Percentiles rank a stretch among this genome's conserved stretches.
phyloP scores from a whole-genome alignment of 2,113 vertebrate species.

The Brachirus orientalis region DNA sequence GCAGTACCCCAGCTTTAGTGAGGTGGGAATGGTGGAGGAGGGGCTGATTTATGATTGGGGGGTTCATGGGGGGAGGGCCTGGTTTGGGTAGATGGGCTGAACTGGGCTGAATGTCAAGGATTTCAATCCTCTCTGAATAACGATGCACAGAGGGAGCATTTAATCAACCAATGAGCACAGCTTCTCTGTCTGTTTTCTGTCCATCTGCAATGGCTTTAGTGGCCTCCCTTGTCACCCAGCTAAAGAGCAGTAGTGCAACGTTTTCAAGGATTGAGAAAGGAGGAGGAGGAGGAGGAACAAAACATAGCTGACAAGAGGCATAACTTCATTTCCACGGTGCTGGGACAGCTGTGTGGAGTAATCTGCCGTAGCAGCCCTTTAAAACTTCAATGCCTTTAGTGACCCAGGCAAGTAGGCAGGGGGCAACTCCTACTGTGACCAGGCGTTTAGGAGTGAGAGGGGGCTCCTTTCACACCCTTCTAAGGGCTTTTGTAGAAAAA shows the following conservation, averaged over 20 bases:
- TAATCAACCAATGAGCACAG: constrained; percentile 54
- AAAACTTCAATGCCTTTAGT: constrained; percentile 91
- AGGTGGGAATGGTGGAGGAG: constrained; percentile 68
- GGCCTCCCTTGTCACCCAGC: constrained; percentile 22
- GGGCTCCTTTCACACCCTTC: constrained; percentile 55
- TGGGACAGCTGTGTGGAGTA: constrained; percentile 97
- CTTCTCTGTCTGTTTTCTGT: no score
- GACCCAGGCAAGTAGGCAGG: constrained; percentile 59
- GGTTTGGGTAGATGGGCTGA: constrained; percentile 22
- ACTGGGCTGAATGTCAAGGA: constrained; percentile 59
- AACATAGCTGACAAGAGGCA: constrained; percentile 83
- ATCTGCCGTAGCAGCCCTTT: constrained; percentile 93
- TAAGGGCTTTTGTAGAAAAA: constrained; percentile 42
- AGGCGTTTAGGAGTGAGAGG: constrained; percentile 49
- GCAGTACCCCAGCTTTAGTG: constrained; percentile 33
- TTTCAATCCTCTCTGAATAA: constrained; percentile 54
- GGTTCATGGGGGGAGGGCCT: constrained; percentile 53
- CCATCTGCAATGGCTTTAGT: neutral
- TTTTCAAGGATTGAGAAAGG: constrained; percentile 26
- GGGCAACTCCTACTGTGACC: constrained; percentile 62
- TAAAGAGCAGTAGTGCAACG: constrained; percentile 16
- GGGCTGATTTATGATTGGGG: constrained; percentile 74
- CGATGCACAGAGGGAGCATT: constrained; percentile 47
- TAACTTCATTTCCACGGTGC: constrained; percentile 99
- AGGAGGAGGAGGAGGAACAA: constrained; percentile 37